Evolutionary conservation across 30 jellyfish, hydroid and myxozoan genomes (phyloP), one percentile per base, ranked within the genome.

Genomic region (Hydractinia symbiolongicarpus): DNA sequence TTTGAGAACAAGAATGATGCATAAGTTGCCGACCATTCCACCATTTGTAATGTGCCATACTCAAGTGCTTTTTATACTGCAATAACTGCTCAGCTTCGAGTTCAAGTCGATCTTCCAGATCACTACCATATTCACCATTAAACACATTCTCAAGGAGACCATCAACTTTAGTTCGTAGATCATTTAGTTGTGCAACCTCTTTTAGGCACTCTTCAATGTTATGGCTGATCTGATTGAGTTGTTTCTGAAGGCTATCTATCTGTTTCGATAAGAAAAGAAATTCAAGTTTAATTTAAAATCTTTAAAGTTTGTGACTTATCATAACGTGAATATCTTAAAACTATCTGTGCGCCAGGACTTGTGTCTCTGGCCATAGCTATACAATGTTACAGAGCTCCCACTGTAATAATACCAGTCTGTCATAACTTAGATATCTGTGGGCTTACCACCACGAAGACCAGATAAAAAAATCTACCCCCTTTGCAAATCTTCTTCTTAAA

Each of bases 71-170:
- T 66, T 85, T 84, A 73, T 76, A 61, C 30, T 78, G 89, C 79
- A 81, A 67, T n/a, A 84, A 77, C 69, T 90, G 95, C 54, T 84
- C 97, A n/a, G 84, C 58, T 61, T 90, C 93, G 60, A 85, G 78
- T 61, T 90, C 97, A 17, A 90, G 95, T 20, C 89, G 85, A 50
- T 79, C 95, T 30, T 90, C 97, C 40, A 84, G 79, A 14, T 90
- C 97, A 70, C 95, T 84, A 20, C 97, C 97, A 64, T 90, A 90
- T 40, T 81, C 95, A 15, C 94, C 97, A 64, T 85, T 84, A 82
- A 90, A 90, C 17, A 85, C 74, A 77, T 71, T 75, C 84, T 85
- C 97, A 5, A 90, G 89, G n/a, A 90, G 76, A 21, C 93, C 95
- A 53, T 90, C 97, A 8, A 79, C 87, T 77, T 84, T 90, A 19